phyloP scores from a whole-genome alignment of 2,113 vertebrate species.

The Sminthopsis crassicaudata region DNA sequence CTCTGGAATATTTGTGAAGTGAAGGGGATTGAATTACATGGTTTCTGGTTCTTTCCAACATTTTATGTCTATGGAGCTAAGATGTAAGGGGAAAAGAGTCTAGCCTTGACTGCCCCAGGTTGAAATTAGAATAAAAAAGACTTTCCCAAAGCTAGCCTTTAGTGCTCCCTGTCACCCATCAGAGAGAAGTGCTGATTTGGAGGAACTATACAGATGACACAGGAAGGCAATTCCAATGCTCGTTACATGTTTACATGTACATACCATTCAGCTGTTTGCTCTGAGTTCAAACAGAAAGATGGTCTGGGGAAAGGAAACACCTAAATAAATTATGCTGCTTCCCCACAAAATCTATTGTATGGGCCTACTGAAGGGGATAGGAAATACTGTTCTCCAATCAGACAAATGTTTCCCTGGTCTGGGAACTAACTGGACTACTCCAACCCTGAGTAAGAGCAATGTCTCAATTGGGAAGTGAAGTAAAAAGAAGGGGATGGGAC shows the following conservation, averaged over 20 bases:
- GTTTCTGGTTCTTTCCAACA: background rate
- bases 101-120: background rate
- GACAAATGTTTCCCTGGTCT: background rate
- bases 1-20: background rate
- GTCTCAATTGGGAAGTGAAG: background rate
- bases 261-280: background rate
- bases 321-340: background rate
- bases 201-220: background rate
- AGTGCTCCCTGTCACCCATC: background rate
- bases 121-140: background rate
- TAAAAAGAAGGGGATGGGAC: background rate
- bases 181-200: background rate
- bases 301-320: background rate
- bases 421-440: background rate
- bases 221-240: background rate
- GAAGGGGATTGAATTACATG: background rate
- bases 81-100: background rate
- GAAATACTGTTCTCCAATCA: background rate
- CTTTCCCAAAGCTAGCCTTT: background rate
- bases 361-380: background rate
- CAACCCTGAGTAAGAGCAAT: background rate
- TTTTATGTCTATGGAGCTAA: background rate
- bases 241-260: background rate
- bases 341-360: background rate
- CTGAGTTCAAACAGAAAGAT: background rate